These are phyloP conservation scores for Aleiodes alternator DNA, from an alignment of 2,888 invertebrate genomes.

Conservation along the genomic window DNA sequence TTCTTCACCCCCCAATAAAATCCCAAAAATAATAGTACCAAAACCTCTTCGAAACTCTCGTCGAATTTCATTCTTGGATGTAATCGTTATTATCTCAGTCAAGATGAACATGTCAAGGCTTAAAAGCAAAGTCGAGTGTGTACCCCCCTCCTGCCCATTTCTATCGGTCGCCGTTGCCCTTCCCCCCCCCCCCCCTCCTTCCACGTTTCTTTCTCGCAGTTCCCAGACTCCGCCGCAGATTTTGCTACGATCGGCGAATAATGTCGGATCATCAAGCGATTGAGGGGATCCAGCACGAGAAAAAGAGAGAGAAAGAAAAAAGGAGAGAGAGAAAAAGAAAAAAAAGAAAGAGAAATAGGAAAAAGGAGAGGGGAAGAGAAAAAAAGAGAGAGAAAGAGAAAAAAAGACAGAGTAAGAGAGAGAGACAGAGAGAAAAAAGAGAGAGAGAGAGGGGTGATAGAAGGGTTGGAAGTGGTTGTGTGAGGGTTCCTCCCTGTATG, in stretches of 20 bases:
- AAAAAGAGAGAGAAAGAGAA: too few species aligned
- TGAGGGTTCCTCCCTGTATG: slow-evolving; percentile 11
- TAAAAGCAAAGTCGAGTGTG: slow-evolving; percentile 36
- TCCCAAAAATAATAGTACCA: background rate
- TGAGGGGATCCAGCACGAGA: slow-evolving; percentile 37
- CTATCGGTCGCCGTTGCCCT: background rate
- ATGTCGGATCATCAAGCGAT: slow-evolving; percentile 53
- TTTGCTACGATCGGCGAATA: slow-evolving; percentile 59
- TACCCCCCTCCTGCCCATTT: background rate
- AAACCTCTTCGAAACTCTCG: background rate
- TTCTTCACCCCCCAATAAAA: background rate
- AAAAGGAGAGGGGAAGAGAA: too few species aligned
- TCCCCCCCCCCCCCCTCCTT: background rate
- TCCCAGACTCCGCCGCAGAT: slow-evolving; percentile 51
- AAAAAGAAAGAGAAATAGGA: too few species aligned
- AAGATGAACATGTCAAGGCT: slow-evolving; percentile 40
- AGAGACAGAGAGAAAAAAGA: too few species aligned
- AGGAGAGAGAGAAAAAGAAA: too few species aligned
- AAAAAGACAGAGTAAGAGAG: too few species aligned
- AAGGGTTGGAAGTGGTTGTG: slow-evolving; percentile 50
- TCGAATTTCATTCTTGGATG: slow-evolving; percentile 18
- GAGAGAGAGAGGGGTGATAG: slow-evolving; percentile 52
- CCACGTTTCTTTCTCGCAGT: slow-evolving; percentile 10
- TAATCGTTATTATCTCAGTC: slow-evolving; percentile 41
- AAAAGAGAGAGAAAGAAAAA: slow-evolving; percentile 1